phyloP scores from a whole-genome alignment of 2,888 invertebrate species.

The Melinopterus prodromus region DNA sequence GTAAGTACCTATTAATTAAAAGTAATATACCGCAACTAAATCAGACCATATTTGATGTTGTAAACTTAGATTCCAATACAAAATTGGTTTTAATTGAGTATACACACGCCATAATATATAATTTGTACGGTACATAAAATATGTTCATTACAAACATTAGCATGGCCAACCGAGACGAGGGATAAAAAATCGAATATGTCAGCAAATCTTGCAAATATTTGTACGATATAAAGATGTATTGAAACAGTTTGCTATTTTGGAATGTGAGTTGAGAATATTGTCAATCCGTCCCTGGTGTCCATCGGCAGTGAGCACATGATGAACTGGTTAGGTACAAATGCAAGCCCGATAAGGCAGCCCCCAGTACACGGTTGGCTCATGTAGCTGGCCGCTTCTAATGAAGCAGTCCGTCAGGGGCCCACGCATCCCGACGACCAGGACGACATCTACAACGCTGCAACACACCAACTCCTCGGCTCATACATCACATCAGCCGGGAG shows the following conservation, averaged over 20 bases:
- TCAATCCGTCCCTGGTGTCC: not conserved
- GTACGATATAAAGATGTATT: not conserved
- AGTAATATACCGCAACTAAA: not conserved
- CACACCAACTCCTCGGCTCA: slow-evolving; percentile 39
- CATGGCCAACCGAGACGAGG: not conserved
- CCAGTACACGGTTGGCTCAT: slow-evolving; percentile 59
- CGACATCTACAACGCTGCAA: slow-evolving; percentile 30
- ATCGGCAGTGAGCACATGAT: slow-evolving; percentile 41
- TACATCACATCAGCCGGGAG: slow-evolving; percentile 52
- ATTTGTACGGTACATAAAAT: not conserved
- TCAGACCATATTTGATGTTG: not conserved
- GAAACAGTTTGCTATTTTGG: not conserved
- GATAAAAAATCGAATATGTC: not conserved
- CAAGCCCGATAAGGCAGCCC: slow-evolving; percentile 56
- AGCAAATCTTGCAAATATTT: not conserved
- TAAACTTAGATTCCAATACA: not conserved
- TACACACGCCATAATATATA: not conserved
- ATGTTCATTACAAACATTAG: not conserved
- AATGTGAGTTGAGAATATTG: not conserved
- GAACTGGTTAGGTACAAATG: slow-evolving; percentile 56
- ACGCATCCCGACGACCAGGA: slow-evolving; percentile 43
- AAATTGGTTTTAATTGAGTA: not conserved
- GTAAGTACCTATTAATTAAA: not conserved
- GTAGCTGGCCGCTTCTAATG: slow-evolving; percentile 57
- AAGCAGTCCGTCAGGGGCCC: slow-evolving; percentile 60